Conservation (phyloP, 2,113 vertebrate genomes). For the Equus quagga region DNA sequence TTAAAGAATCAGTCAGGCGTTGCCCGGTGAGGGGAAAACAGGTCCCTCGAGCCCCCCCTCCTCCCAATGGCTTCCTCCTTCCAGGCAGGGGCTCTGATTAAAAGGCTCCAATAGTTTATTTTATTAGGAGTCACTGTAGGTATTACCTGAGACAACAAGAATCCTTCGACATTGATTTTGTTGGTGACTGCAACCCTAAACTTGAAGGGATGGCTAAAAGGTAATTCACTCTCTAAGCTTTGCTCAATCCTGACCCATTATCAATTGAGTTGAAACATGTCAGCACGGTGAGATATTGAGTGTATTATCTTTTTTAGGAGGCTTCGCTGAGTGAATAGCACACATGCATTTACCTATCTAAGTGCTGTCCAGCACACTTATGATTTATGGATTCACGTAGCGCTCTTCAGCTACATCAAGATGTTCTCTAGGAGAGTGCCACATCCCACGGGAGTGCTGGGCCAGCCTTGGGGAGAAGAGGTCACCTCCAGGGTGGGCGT, state of each 20-base stretch:
- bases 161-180: slow-evolving; percentile 85
- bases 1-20: slow-evolving; percentile 73
- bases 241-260: slow-evolving; percentile 85
- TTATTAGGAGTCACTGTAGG: slow-evolving; percentile 69
- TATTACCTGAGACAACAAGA: slow-evolving; percentile 75
- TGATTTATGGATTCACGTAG: slow-evolving; percentile 82
- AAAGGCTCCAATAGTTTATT: slow-evolving; percentile 72
- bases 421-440: slow-evolving; percentile 70
- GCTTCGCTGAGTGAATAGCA: slow-evolving; percentile 84
- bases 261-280: slow-evolving; percentile 87
- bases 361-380: slow-evolving; percentile 83
- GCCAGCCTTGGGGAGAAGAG: slow-evolving; percentile 62
- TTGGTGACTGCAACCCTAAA: slow-evolving; percentile 83
- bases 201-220: slow-evolving; percentile 83
- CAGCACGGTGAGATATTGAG: slow-evolving; percentile 79
- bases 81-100: slow-evolving; percentile 73
- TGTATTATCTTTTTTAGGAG: slow-evolving; percentile 84
- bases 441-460: slow-evolving; percentile 4
- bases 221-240: slow-evolving; percentile 84
- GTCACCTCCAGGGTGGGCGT: not conserved
- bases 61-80: slow-evolving; percentile 38
- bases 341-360: slow-evolving; percentile 84
- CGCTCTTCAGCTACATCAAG: slow-evolving; percentile 79
- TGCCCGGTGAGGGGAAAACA: slow-evolving; percentile 66
- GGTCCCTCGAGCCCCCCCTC: slow-evolving; percentile 22